Conservation (phyloP, 2,888 invertebrate genomes). For the Platycheirus rosarum region DNA sequence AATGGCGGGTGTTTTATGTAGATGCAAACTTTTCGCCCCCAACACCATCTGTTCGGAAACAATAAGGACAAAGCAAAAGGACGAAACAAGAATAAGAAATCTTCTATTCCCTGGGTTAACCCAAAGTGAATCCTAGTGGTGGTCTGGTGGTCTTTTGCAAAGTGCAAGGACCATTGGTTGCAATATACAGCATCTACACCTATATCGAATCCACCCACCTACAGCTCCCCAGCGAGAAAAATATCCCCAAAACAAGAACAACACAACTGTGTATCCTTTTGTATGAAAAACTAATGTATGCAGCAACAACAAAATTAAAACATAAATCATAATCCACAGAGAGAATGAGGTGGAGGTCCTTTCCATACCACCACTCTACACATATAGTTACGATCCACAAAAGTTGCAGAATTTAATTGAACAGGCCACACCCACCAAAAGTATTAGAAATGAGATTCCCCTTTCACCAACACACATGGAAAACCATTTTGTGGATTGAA, state of each 20-base stretch:
- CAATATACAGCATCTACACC: slow-evolving; percentile 24
- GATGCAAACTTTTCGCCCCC: slow-evolving; percentile 25
- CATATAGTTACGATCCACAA: slow-evolving; percentile 56
- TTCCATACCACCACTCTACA: not conserved
- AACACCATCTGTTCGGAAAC: slow-evolving; percentile 42
- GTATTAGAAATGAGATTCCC: slow-evolving; percentile 22
- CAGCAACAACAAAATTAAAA: slow-evolving; percentile 64
- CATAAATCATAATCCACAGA: slow-evolving; percentile 67
- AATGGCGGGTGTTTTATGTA: slow-evolving; percentile 25
- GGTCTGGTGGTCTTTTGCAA: slow-evolving; percentile 24
- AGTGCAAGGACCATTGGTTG: slow-evolving; percentile 68
- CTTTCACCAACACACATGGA: slow-evolving; percentile 70
- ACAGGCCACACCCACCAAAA: slow-evolving; percentile 81
- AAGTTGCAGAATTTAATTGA: slow-evolving; percentile 80
- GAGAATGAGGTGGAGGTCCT: not conserved
- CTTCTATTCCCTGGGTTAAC: slow-evolving; percentile 32
- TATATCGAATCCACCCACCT: slow-evolving; percentile 1
- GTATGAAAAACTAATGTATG: slow-evolving; percentile 59
- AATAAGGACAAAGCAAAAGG: slow-evolving; percentile 34
- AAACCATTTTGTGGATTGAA: slow-evolving; percentile 47
- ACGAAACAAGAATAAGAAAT: slow-evolving; percentile 5
- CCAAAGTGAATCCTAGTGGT: slow-evolving; percentile 45
- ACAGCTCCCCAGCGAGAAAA: not conserved
- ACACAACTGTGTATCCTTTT: slow-evolving; percentile 6
- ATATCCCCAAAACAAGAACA: not conserved